Evolutionary conservation across 2,113 vertebrate species (phyloP).

Genomic region (Rhinoptilus africanus): DNA sequence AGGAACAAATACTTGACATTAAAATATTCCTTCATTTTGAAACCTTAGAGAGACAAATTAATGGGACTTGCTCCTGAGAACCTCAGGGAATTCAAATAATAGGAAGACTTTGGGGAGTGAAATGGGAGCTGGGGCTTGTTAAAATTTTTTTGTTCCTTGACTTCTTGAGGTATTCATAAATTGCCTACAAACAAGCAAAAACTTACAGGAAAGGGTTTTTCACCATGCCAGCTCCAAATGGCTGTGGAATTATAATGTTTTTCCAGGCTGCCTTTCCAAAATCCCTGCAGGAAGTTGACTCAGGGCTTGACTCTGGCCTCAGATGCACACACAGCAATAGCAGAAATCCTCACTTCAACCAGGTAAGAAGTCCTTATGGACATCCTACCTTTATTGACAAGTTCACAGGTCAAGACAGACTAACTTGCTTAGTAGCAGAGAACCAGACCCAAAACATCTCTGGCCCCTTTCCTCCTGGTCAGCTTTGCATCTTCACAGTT

Average conservation of each 20-base stretch:
- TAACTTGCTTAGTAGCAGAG: not conserved
- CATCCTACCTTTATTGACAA: not conserved
- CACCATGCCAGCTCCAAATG: conserved; percentile 41
- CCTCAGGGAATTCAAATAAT: conserved; percentile 29
- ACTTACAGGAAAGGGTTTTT: conserved; percentile 49
- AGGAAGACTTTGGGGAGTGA: not conserved
- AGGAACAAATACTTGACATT: conserved; percentile 23
- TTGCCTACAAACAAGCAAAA: conserved; percentile 55
- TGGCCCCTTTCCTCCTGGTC: not conserved
- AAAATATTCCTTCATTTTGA: conserved; percentile 35
- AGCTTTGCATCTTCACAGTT: not conserved
- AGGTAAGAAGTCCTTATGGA: not conserved
- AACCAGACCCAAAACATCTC: not conserved
- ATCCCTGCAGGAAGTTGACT: conserved; percentile 59
- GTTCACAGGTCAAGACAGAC: not conserved
- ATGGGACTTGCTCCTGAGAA: not conserved
- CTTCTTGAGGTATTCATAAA: conserved; percentile 54
- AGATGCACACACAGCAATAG: not conserved
- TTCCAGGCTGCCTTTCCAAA: conserved; percentile 59
- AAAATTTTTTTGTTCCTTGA: not conserved
- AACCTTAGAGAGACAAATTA: conserved; percentile 10
- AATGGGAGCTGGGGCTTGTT: not conserved
- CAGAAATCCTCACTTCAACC: not conserved
- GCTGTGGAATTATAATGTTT: conserved; percentile 55
- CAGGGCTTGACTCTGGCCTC: conserved; percentile 16